Conservation (phyloP, 2,113 vertebrate genomes). For the Mixornis gularis region DNA sequence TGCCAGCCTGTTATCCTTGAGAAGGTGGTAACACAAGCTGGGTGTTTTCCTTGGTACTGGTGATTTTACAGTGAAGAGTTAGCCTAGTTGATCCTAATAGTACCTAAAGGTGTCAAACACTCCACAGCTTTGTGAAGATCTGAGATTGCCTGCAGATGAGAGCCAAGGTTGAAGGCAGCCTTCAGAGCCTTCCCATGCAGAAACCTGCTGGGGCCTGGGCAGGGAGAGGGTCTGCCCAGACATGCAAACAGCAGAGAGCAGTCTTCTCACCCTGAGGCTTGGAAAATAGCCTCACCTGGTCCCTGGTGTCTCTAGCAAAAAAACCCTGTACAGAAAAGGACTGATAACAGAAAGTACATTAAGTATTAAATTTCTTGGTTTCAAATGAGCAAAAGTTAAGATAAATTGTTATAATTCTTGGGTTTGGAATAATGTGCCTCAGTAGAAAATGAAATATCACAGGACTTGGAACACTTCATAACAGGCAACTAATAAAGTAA, state of each 20-base stretch:
- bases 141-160: neutral
- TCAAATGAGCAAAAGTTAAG: neutral
- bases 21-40: neutral
- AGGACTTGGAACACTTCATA: neutral
- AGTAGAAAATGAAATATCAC: neutral
- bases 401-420: neutral
- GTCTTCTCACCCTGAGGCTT: neutral
- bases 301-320: neutral
- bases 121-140: neutral
- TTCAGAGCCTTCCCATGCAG: neutral
- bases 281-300: neutral
- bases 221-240: neutral
- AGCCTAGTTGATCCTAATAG: neutral
- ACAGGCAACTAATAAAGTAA: neutral
- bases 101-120: neutral
- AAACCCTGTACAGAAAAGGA: neutral
- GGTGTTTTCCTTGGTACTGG: neutral
- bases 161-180: neutral
- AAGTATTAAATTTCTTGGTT: neutral
- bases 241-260: neutral
- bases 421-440: neutral
- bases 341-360: neutral
- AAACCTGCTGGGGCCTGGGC: rapidly evolving
- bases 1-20: neutral
- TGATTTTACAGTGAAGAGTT: neutral